phyloP scores from a whole-genome alignment of 2,888 invertebrate species.

The Hydriomena furcata region DNA sequence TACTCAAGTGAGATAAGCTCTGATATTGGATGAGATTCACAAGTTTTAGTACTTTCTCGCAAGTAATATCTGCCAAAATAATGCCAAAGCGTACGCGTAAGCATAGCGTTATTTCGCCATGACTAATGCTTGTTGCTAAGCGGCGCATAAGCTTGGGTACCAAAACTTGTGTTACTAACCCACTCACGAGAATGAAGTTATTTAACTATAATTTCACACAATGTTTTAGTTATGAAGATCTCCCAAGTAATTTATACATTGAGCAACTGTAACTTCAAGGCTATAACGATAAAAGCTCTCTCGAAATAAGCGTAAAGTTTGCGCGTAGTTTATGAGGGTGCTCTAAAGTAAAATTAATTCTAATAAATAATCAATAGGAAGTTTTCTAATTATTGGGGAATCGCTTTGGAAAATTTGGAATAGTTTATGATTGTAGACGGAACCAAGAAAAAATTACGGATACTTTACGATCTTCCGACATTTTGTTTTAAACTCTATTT shows the following conservation, averaged over 20 bases:
- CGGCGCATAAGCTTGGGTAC: not conserved
- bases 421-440: too few relatives aligned
- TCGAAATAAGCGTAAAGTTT: conserved; percentile 30
- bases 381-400: conserved; percentile 21
- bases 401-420: not conserved
- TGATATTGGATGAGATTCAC: not conserved
- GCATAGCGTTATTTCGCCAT: too few relatives aligned
- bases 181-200: conserved; percentile 5
- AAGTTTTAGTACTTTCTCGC: not conserved
- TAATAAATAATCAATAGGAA: conserved; percentile 31
- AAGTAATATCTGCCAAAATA: too few relatives aligned
- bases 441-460: not conserved
- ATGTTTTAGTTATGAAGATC: conserved; percentile 22
- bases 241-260: conserved; percentile 22
- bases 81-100: too few relatives aligned
- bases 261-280: conserved; percentile 24
- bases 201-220: conserved; percentile 9
- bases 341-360: conserved; percentile 31
- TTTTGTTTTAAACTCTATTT: conserved; percentile 15
- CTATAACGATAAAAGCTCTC: conserved; percentile 26
- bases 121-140: too few relatives aligned
- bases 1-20: not conserved
- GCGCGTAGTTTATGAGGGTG: conserved; percentile 27
- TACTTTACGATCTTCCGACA: not conserved
- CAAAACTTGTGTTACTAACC: not conserved